Percentiles rank a stretch among this genome's conserved stretches.
Evolutionary conservation across 2,113 vertebrate species (phyloP).

Genomic region (Capreolus pygargus): DNA sequence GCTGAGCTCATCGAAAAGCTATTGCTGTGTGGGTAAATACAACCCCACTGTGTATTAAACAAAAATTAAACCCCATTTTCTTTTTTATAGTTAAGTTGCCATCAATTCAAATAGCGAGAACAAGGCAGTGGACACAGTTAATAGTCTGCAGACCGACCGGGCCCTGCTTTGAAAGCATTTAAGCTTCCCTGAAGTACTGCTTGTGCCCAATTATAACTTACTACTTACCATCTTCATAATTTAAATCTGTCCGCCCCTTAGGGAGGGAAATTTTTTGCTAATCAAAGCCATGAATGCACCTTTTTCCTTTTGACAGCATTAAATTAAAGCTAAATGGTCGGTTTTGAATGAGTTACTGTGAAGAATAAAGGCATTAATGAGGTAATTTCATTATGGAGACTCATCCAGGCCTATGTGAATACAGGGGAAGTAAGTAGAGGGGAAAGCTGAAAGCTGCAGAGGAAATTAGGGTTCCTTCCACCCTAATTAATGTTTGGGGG

Average conservation of each 20-base stretch:
- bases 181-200: slow-evolving; percentile 95
- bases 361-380: slow-evolving; percentile 94
- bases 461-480: slow-evolving; percentile 97
- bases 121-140: slow-evolving; percentile 89
- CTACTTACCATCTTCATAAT: slow-evolving; percentile 95
- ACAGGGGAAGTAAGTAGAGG: slow-evolving; percentile 87
- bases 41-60: slow-evolving; percentile 78
- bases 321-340: slow-evolving; percentile 92
- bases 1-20: slow-evolving; percentile 63
- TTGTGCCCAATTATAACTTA: slow-evolving; percentile 99
- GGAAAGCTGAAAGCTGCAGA: slow-evolving; percentile 85
- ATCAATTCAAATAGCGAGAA: slow-evolving; percentile 77
- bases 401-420: slow-evolving; percentile 89
- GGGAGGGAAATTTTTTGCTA: slow-evolving; percentile 80
- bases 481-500: slow-evolving; percentile 96
- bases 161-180: slow-evolving; percentile 89
- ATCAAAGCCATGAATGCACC: slow-evolving; percentile 87
- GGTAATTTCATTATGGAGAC: slow-evolving; percentile 96
- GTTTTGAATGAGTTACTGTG: slow-evolving; percentile 93
- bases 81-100: slow-evolving; percentile 76
- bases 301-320: slow-evolving; percentile 88
- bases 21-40: slow-evolving; percentile 76
- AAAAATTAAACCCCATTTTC: slow-evolving; percentile 81
- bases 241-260: slow-evolving; percentile 92
- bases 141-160: slow-evolving; percentile 85